Evolutionary conservation across 2,888 invertebrate genomes (phyloP), one percentile per base, ranked within the genome.

Genomic region (Clanis bilineata): DNA sequence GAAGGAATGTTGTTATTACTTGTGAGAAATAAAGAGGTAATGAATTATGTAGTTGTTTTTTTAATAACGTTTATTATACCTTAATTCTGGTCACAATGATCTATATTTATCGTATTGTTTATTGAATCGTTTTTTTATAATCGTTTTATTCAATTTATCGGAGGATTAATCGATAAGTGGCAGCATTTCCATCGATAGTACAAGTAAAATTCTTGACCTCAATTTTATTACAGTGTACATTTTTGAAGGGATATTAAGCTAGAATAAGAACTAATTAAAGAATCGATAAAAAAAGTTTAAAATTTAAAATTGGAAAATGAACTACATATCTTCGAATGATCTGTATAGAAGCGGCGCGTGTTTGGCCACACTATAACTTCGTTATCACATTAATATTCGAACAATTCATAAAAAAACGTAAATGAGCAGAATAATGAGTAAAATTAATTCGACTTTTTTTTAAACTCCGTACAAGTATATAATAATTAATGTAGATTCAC

Each of bases 1-100:
- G 28, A 44, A 55, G 59, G 56, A 59, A 59, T 59, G 44, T 59
- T 47, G 22, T 55, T 15, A 22, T 15, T 36, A 6, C 9, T 22
- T 23, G 38, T 39, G 36, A 45, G 10, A 32, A 36, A 45, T 45
- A 55, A 10, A 36, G 36, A 45, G 32, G 9, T 32, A 32, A 9
- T 28, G 18, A 10, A 36, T 36, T 0, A 36, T 36, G 6, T 36
- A n/a, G n/a, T n/a, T n/a, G n/a, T 36, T 36, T 12, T 7, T 36
- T 1, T 36, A 36, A 36, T 36, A 36, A 12, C 18, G 18, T 41
- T 15, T n/a, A n/a, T n/a, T n/a, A n/a, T 41, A 18, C 6, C 18
- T 18, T 6, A 41, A 41, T 41, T 18, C 39, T 15, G 15, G 39
- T 18, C 39, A 41, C 15, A 15, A 15, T 3, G 15, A 4, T 18